These are phyloP conservation scores for Bemisia tabaci DNA, from an alignment of 1,140 invertebrate species.

Conservation along the genomic window DNA sequence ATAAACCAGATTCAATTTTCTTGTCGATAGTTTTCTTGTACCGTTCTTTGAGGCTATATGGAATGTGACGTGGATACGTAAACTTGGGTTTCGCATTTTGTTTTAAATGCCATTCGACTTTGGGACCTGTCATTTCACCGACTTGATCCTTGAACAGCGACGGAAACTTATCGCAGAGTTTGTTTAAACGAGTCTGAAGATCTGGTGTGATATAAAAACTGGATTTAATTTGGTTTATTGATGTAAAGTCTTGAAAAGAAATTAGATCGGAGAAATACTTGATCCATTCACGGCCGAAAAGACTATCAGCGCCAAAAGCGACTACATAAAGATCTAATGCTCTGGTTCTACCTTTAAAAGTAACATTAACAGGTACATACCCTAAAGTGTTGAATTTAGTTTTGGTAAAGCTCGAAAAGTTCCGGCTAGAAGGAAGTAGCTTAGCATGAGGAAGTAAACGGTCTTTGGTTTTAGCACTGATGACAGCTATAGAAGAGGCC, in stretches of 20 bases:
- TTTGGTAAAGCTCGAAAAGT: neutral
- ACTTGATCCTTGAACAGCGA: neutral
- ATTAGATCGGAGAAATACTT: conserved; percentile 11
- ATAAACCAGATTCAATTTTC: no score
- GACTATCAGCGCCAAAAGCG: neutral
- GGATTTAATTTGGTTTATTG: neutral
- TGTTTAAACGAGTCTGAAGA: neutral
- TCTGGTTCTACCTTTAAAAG: neutral
- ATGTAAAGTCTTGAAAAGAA: conserved; percentile 8
- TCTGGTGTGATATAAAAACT: neutral
- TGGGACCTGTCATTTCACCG: neutral
- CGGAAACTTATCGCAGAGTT: neutral
- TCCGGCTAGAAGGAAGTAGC: neutral
- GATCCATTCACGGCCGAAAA: neutral
- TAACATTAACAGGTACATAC: neutral
- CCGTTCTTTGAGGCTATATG: conserved; percentile 20
- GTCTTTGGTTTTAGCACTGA: neutral
- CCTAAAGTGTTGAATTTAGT: neutral
- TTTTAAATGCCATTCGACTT: neutral
- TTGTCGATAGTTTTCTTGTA: conserved; percentile 18
- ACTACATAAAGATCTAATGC: neutral
- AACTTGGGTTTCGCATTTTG: conserved; percentile 22
- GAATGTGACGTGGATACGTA: conserved; percentile 25
- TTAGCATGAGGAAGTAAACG: neutral
- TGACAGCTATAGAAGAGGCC: neutral